These are phyloP conservation scores for Apogon hyalosoma DNA, from an alignment of 2,797 vertebrate genomes.

Conservation along the genomic window DNA sequence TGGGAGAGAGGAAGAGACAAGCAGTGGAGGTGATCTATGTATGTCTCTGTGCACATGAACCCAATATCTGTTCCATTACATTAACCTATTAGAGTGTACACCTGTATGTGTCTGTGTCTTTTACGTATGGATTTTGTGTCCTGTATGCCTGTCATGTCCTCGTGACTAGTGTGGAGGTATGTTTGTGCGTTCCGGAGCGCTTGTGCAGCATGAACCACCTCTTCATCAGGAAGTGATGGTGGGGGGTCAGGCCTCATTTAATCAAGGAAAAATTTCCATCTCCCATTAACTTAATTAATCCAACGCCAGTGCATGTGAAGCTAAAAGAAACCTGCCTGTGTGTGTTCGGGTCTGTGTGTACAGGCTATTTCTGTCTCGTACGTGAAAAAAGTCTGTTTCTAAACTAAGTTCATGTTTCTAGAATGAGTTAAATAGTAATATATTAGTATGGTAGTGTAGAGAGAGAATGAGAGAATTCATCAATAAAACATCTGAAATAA, in stretches of 20 bases:
- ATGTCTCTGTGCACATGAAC: conserved; percentile 4
- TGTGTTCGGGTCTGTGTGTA: conserved; percentile 27
- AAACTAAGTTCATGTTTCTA: too few relatives aligned
- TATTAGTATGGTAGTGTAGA: too few relatives aligned
- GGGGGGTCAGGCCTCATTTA: conserved; percentile 78
- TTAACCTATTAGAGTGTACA: background rate
- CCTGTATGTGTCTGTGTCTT: background rate
- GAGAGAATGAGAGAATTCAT: too few relatives aligned
- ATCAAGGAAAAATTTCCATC: conserved; percentile 81
- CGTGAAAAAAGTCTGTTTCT: too few relatives aligned
- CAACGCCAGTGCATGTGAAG: conserved; percentile 51
- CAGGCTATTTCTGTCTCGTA: background rate
- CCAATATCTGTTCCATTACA: too few relatives aligned
- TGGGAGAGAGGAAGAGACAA: conserved; percentile 48
- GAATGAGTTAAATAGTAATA: too few relatives aligned
- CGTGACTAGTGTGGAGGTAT: conserved; percentile 16
- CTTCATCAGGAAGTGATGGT: conserved; percentile 65
- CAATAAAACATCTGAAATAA: too few relatives aligned
- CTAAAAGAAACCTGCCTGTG: conserved; percentile 35
- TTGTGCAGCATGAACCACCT: conserved; percentile 58
- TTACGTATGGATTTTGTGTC: background rate
- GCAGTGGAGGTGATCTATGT: conserved; percentile 37
- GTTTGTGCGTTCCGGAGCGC: conserved; percentile 6
- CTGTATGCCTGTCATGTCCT: conserved; percentile 29
- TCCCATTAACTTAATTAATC: conserved; percentile 86